These are phyloP conservation scores for Cylas formicarius DNA, from an alignment of 1,140 invertebrate genomes.

Conservation along the genomic window DNA sequence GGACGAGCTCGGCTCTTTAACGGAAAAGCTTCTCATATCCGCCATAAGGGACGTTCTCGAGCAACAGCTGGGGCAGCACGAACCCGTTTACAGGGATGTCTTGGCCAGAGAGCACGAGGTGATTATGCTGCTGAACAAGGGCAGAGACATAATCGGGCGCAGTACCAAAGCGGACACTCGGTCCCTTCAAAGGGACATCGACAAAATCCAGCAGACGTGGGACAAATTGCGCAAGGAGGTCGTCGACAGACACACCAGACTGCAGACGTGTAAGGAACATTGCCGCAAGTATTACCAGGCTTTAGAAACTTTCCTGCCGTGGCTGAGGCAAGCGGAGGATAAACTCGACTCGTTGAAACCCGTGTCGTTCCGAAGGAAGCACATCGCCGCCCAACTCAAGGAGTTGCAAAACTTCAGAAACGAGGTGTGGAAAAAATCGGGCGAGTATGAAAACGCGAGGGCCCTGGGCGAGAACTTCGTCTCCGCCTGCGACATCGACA, in stretches of 20 bases:
- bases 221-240: slow-evolving; percentile 81
- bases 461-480: slow-evolving; percentile 80
- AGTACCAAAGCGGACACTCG: slow-evolving; percentile 50
- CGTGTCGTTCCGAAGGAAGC: slow-evolving; percentile 73
- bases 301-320: slow-evolving; percentile 79
- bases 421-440: slow-evolving; percentile 83
- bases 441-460: slow-evolving; percentile 85
- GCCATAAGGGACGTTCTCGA: slow-evolving; percentile 76
- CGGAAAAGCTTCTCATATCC: slow-evolving; percentile 73
- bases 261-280: slow-evolving; percentile 83
- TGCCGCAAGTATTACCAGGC: slow-evolving; percentile 83
- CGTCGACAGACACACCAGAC: slow-evolving; percentile 71
- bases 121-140: slow-evolving; percentile 89
- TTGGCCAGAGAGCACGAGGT: slow-evolving; percentile 87
- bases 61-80: slow-evolving; percentile 80
- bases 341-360: slow-evolving; percentile 73
- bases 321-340: slow-evolving; percentile 81
- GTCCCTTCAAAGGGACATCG: slow-evolving; percentile 60
- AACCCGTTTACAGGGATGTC: slow-evolving; percentile 81
- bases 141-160: slow-evolving; percentile 63
- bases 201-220: slow-evolving; percentile 83
- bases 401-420: slow-evolving; percentile 86
- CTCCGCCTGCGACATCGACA: slow-evolving; percentile 79
- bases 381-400: slow-evolving; percentile 81
- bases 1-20: slow-evolving; percentile 65